Evolutionary conservation across 2,797 vertebrate genomes (phyloP).

Genomic region (Onychomys torridus): DNA sequence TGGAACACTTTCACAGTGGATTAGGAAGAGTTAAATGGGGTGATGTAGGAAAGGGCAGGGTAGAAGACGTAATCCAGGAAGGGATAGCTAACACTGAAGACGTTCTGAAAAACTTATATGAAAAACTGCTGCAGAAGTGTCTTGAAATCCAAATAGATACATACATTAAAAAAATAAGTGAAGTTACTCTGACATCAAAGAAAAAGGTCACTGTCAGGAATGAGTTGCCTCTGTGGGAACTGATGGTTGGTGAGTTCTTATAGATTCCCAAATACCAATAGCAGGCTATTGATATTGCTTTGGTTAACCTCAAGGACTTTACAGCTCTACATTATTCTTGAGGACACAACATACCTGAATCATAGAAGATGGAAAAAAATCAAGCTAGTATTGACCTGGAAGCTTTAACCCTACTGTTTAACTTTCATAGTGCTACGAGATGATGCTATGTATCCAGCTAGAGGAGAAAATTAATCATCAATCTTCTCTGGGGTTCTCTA

Average conservation of each 20-base stretch:
- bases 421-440: not conserved
- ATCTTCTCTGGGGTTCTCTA: not conserved
- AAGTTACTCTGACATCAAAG: not conserved
- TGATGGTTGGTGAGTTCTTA: not conserved
- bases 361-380: not conserved
- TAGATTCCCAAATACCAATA: not conserved
- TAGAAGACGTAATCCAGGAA: not conserved
- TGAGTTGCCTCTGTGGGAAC: not conserved
- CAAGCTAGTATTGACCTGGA: not conserved
- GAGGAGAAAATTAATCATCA: not conserved
- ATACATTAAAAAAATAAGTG: not conserved
- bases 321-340: not conserved
- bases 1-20: not conserved
- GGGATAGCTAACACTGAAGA: not conserved
- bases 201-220: not conserved
- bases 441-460: not conserved
- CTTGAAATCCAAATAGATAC: not conserved
- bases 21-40: not conserved
- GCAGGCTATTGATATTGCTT: not conserved
- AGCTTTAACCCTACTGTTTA: not conserved
- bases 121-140: not conserved
- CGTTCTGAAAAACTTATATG: not conserved
- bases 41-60: no score
- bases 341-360: not conserved
- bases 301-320: not conserved